Percentiles rank a stretch among this genome's conserved stretches.
Evolutionary conservation across 2,113 vertebrate species (phyloP).

Genomic region (Thymallus thymallus): DNA sequence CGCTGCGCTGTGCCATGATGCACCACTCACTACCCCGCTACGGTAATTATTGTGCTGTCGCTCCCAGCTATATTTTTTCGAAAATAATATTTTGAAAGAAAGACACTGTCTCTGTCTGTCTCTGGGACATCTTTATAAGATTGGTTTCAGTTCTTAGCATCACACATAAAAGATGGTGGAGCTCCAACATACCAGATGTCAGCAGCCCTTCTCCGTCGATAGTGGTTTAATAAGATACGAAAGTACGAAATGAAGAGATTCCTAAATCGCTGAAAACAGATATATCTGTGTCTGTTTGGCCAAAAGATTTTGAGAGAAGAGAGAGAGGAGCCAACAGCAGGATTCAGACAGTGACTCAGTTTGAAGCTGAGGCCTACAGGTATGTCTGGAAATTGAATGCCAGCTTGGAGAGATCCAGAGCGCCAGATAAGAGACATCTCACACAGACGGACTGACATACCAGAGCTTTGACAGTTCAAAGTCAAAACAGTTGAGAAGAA

Average conservation of each 20-base stretch:
- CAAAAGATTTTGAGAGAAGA: not conserved
- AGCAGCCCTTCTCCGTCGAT: not conserved
- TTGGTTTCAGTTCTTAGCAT: not conserved
- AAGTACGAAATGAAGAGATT: not conserved
- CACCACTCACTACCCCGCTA: conserved; percentile 58
- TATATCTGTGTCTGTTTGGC: not conserved
- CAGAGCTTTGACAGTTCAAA: not conserved
- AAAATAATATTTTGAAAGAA: not conserved
- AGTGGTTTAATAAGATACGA: not conserved
- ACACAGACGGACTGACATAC: not conserved
- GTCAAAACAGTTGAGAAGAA: not conserved
- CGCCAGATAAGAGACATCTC: not conserved
- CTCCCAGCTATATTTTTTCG: conserved; percentile 54
- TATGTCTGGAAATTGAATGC: not conserved
- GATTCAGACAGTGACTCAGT: not conserved
- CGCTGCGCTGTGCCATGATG: conserved; percentile 41
- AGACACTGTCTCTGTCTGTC: not conserved
- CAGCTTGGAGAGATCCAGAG: conserved; percentile 2
- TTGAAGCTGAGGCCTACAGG: conserved; percentile 2
- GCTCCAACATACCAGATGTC: not conserved
- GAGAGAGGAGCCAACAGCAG: not conserved
- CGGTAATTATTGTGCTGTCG: conserved; percentile 71
- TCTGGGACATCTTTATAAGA: conserved; percentile 16
- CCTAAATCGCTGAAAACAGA: not conserved
- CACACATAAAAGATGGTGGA: not conserved